Percentiles rank a stretch among this genome's conserved stretches.
Conservation (phyloP, 2,797 vertebrate species). For the Pseudomugil gertrudae region DNA sequence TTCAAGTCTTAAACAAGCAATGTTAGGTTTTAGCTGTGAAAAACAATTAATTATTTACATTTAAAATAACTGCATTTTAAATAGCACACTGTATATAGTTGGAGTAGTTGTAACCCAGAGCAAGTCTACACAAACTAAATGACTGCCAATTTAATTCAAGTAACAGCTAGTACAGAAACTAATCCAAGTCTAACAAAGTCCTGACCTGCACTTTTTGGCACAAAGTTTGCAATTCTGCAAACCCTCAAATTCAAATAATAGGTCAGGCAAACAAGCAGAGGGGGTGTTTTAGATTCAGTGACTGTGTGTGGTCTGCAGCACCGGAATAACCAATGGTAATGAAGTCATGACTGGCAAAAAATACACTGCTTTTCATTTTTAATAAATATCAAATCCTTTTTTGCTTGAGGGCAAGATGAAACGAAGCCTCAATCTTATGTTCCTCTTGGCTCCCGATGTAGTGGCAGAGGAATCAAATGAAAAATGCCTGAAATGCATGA, state of each 20-base stretch:
- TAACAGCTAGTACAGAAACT: constrained; percentile 47
- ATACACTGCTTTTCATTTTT: constrained; percentile 80
- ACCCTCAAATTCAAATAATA: constrained; percentile 68
- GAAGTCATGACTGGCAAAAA: constrained; percentile 79
- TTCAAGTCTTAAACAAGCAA: constrained; percentile 37
- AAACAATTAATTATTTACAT: constrained; percentile 11
- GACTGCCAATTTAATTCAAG: constrained; percentile 38
- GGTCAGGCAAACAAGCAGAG: constrained; percentile 65
- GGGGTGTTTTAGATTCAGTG: constrained; percentile 59
- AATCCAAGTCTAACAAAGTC: constrained; percentile 64
- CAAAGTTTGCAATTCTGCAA: constrained; percentile 52
- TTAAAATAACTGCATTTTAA: not conserved
- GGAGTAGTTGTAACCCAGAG: constrained; percentile 13
- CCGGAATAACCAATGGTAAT: constrained; percentile 74
- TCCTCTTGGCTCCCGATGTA: constrained; percentile 72
- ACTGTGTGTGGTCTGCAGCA: constrained; percentile 81
- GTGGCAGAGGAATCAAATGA: constrained; percentile 59
- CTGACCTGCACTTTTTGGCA: constrained; percentile 69
- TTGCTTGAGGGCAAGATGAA: constrained; percentile 70
- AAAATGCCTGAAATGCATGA: constrained; percentile 66
- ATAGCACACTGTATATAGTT: not conserved
- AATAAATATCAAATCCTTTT: constrained; percentile 83
- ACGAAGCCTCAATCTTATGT: constrained; percentile 66
- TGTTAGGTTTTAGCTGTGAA: constrained; percentile 24
- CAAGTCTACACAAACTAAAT: constrained; percentile 26